phyloP scores from a whole-genome alignment of 1,140 invertebrate genomes.

The Eufriesea mexicana region DNA sequence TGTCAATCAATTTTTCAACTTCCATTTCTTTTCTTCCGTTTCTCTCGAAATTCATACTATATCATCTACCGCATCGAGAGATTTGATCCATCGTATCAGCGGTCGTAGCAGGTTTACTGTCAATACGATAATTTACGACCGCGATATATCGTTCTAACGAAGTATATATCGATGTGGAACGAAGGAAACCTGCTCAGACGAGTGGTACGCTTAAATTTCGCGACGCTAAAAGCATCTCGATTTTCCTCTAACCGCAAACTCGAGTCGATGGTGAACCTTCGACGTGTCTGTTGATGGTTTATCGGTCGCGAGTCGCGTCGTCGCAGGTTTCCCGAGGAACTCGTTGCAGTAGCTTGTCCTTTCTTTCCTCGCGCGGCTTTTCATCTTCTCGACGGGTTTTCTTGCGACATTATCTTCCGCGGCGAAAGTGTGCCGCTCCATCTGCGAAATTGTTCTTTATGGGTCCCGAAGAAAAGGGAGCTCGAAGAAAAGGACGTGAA shows the following conservation, averaged over 20 bases:
- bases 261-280: background rate
- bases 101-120: too few relatives aligned
- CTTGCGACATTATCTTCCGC: conserved; percentile 17
- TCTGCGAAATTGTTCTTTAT: conserved; percentile 24
- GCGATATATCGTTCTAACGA: too few relatives aligned
- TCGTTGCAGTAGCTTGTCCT: background rate
- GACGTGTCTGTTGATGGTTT: conserved; percentile 10
- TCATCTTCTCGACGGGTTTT: conserved; percentile 20
- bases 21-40: too few relatives aligned
- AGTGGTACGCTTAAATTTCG: background rate
- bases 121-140: too few relatives aligned
- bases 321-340: background rate
- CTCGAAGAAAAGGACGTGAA: conserved; percentile 1
- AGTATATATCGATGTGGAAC: too few relatives aligned
- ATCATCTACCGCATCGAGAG: too few relatives aligned
- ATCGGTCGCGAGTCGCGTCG: background rate
- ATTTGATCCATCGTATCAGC: too few relatives aligned
- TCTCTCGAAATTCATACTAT: too few relatives aligned
- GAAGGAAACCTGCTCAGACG: too few relatives aligned
- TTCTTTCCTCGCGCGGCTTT: background rate
- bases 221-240: background rate
- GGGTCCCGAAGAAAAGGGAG: background rate
- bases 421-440: conserved; percentile 11
- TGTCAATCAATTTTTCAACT: too few relatives aligned
- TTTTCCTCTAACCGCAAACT: background rate